Percentiles rank a stretch among this genome's conserved stretches.
phyloP scores from a whole-genome alignment of 35 echinoderm and acorn worm genomes.

The Stichopus chloronotus region DNA sequence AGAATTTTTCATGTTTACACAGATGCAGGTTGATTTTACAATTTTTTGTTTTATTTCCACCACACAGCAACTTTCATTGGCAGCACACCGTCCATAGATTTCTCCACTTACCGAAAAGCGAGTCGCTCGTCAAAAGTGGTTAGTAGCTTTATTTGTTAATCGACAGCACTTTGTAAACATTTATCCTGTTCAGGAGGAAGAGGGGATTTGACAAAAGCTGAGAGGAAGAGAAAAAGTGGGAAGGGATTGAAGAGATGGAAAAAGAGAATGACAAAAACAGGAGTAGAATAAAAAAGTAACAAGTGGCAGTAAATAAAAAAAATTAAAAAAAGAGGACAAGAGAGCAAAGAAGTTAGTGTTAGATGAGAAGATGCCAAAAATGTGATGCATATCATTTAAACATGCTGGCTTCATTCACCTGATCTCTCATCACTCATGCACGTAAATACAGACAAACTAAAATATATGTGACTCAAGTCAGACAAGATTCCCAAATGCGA shows the following conservation, averaged over 20 bases:
- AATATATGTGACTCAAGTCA: no score
- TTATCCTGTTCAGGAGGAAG: slow-evolving; percentile 23
- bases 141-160: slow-evolving; percentile 38
- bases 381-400: not conserved
- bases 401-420: not conserved
- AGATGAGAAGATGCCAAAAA: not conserved
- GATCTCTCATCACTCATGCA: no score
- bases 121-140: slow-evolving; percentile 17
- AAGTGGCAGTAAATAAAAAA: not conserved
- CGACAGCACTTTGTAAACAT: slow-evolving; percentile 13
- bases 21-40: not conserved
- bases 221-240: slow-evolving; percentile 30
- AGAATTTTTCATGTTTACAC: not conserved
- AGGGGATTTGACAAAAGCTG: slow-evolving; percentile 19
- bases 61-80: not conserved
- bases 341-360: not conserved
- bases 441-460: no score
- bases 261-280: not conserved
- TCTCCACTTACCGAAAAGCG: slow-evolving; percentile 32
- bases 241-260: slow-evolving; percentile 19
- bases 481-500: no score
- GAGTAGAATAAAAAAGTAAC: not conserved
- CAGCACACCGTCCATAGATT: not conserved
- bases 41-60: not conserved
- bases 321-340: not conserved